A percentile compares a stretch with the other conserved stretches of the same genome.
Conservation (phyloP, 2,888 invertebrate species). For the Drosophila gaucha region DNA sequence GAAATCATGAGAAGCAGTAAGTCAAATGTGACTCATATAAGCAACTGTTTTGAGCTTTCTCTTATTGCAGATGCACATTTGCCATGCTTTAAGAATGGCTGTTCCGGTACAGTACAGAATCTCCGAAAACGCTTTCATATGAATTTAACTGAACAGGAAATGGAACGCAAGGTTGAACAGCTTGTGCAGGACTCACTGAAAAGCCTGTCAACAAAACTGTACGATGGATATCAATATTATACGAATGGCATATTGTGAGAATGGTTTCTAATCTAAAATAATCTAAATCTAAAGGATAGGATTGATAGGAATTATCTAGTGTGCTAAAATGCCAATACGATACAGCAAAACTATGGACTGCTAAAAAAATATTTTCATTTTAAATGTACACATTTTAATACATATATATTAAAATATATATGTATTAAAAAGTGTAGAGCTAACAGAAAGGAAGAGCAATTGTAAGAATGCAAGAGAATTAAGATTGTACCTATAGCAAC, state of each 20-base stretch:
- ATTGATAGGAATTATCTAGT: no score
- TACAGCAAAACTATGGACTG: conserved; percentile 62
- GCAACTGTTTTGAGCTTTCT: not conserved
- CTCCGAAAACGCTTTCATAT: conserved; percentile 97
- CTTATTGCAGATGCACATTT: conserved; percentile 92
- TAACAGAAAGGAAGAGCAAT: not conserved
- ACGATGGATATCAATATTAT: conserved; percentile 99
- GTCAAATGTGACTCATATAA: conserved; percentile 49
- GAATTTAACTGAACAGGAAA: conserved; percentile 97
- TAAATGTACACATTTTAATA: not conserved
- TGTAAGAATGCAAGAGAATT: not conserved
- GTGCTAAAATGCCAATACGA: conserved; percentile 50
- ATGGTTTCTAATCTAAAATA: not conserved
- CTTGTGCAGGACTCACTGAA: conserved; percentile 97
- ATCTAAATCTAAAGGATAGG: not conserved
- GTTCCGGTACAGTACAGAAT: conserved; percentile 93
- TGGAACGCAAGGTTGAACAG: conserved; percentile 95
- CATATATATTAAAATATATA: conserved; percentile 20
- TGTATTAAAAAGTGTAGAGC: not conserved
- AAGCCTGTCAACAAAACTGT: conserved; percentile 98
- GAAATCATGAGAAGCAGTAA: conserved; percentile 99
- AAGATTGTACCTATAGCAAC: conserved; percentile 37
- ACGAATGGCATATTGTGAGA: conserved; percentile 95
- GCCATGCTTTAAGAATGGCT: conserved; percentile 97
- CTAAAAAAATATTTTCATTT: conserved; percentile 37